phyloP scores from a whole-genome alignment of 23 tunicate genomes.

The Pegea sp. region DNA sequence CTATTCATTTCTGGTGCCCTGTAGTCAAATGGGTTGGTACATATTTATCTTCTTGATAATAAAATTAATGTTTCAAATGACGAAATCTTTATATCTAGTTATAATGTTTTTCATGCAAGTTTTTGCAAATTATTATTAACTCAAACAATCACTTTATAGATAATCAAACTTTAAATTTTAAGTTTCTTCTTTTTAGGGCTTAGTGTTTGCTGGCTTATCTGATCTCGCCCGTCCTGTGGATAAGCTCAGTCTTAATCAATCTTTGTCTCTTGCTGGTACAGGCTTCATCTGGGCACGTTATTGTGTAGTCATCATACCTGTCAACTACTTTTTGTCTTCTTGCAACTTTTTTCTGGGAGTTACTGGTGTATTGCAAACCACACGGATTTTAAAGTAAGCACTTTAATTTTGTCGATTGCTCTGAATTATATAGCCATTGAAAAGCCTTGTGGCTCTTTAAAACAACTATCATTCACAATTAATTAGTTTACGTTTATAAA shows the following conservation, averaged over 20 bases:
- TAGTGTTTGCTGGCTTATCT: conserved; percentile 86
- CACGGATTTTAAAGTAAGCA: conserved; percentile 66
- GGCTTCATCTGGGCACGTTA: conserved; percentile 82
- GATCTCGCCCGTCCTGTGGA: conserved; percentile 80
- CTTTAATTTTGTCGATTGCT: too few species aligned
- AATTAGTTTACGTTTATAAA: too few species aligned
- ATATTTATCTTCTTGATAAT: too few species aligned
- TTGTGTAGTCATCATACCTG: conserved; percentile 76
- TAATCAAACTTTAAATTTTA: background rate
- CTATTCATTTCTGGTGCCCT: conserved; percentile 94
- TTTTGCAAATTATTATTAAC: too few species aligned
- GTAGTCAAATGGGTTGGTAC: conserved; percentile 75
- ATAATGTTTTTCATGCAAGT: too few species aligned
- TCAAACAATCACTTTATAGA: background rate
- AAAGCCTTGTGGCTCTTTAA: too few species aligned
- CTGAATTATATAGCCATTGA: too few species aligned
- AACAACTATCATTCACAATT: too few species aligned
- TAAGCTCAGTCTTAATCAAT: conserved; percentile 63
- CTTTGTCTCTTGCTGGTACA: conserved; percentile 53
- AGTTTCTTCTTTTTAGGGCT: conserved; percentile 31
- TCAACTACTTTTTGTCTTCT: conserved; percentile 69
- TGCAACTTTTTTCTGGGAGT: conserved; percentile 84
- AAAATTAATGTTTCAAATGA: too few species aligned
- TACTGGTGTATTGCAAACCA: conserved; percentile 50
- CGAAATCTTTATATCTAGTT: too few species aligned